A percentile compares a stretch with the other conserved stretches of the same genome.
phyloP scores from a whole-genome alignment of 2,888 invertebrate genomes.

The Argyra leucocephala region DNA sequence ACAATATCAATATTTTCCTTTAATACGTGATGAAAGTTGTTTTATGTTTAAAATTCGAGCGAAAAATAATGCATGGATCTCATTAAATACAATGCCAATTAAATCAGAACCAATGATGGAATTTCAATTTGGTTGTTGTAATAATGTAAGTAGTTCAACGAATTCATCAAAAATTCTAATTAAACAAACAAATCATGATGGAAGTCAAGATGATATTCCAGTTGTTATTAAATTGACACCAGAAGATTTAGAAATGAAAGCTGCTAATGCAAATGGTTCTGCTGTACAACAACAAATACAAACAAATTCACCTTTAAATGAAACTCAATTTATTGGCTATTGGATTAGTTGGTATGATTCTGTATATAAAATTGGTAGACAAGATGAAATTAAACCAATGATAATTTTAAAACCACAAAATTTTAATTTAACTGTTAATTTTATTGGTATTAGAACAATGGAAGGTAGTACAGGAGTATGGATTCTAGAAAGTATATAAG shows the following conservation, averaged over 20 bases:
- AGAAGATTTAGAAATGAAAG: neutral
- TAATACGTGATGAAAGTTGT: neutral
- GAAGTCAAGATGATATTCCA: neutral
- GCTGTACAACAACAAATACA: neutral
- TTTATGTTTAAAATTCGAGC: neutral
- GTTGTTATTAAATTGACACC: neutral
- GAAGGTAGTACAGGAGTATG: neutral
- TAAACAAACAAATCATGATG: neutral
- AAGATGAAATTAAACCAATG: neutral
- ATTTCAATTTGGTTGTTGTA: constrained; percentile 1
- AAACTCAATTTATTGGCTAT: neutral
- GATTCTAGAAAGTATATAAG: neutral
- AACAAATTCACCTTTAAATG: constrained; percentile 3
- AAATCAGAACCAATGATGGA: neutral
- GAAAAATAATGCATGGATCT: neutral
- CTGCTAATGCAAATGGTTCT: neutral
- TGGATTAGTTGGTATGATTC: constrained; percentile 7
- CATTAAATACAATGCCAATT: constrained; percentile 7
- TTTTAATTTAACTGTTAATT: constrained; percentile 6
- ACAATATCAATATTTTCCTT: constrained; percentile 9
- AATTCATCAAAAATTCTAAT: neutral
- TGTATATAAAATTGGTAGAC: neutral
- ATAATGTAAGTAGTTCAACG: neutral
- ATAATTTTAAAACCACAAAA: neutral
- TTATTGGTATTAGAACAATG: constrained; percentile 7